phyloP scores from a whole-genome alignment of 2,113 vertebrate species.

The Hirundichthys speculiger region DNA sequence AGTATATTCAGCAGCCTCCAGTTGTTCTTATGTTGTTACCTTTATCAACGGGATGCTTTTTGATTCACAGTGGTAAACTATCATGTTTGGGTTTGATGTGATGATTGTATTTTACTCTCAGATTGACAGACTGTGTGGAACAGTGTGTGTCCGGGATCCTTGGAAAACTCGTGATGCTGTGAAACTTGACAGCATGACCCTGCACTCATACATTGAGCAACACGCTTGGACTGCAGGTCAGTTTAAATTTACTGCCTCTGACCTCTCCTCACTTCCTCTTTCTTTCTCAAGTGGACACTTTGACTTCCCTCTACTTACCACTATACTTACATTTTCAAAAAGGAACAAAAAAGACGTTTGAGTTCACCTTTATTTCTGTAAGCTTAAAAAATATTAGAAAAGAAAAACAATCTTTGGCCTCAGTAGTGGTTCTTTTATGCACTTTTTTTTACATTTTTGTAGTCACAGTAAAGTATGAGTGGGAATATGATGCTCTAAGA shows the following conservation, averaged over 20 bases:
- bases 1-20: conserved; percentile 7
- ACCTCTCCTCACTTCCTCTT: not conserved
- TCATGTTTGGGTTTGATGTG: conserved; percentile 30
- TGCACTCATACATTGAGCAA: conserved; percentile 69
- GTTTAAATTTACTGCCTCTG: not conserved
- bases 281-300: conserved; percentile 1
- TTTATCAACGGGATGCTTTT: conserved; percentile 31
- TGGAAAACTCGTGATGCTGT: conserved; percentile 60
- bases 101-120: conserved; percentile 42
- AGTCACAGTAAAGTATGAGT: not conserved
- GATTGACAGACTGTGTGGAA: conserved; percentile 69
- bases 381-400: not conserved
- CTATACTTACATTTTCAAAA: too few relatives aligned
- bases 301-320: not conserved
- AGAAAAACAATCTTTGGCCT: not conserved
- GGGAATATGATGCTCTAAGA: not conserved
- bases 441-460: too few relatives aligned
- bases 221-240: conserved; percentile 77
- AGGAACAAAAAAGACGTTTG: not conserved
- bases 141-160: conserved; percentile 70
- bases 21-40: conserved; percentile 11
- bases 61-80: conserved; percentile 14
- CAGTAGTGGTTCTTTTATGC: too few relatives aligned
- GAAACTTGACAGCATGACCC: conserved; percentile 78
- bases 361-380: not conserved